Percentiles rank a stretch among this genome's conserved stretches.
phyloP scores from a whole-genome alignment of 2,888 invertebrate species.

The Bellardia bayeri region DNA sequence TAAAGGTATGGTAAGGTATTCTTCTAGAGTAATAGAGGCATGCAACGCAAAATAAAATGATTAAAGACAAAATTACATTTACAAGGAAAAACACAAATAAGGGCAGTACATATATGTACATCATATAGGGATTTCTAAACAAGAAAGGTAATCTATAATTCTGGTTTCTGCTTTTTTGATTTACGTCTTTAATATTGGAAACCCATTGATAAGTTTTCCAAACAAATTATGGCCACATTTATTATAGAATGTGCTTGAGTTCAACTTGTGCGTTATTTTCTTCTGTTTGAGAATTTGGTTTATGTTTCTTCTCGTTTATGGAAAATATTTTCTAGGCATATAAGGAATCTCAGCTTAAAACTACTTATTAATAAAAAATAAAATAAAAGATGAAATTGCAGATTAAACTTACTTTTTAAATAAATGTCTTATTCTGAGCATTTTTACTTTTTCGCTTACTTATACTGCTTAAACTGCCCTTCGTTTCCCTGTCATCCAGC shows the following conservation, averaged over 20 bases:
- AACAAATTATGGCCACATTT: slow-evolving; percentile 61
- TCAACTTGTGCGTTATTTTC: not conserved
- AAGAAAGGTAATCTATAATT: not conserved
- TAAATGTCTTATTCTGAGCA: slow-evolving; percentile 22
- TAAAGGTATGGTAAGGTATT: not conserved
- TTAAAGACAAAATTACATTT: not conserved
- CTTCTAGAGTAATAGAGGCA: slow-evolving; percentile 14
- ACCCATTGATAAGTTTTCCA: slow-evolving; percentile 39
- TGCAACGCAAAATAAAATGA: slow-evolving; percentile 8
- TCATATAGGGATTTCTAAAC: not conserved
- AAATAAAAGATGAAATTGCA: slow-evolving; percentile 2
- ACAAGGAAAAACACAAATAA: slow-evolving; percentile 8
- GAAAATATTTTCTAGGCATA: not conserved
- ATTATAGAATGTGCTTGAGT: not conserved
- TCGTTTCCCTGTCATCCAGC: not conserved
- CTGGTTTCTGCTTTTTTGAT: not conserved
- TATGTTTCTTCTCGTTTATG: not conserved
- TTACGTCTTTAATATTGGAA: not conserved
- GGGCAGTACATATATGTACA: not conserved
- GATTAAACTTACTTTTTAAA: slow-evolving; percentile 2
- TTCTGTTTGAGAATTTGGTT: not conserved
- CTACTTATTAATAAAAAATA: slow-evolving; percentile 2
- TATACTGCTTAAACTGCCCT: not conserved
- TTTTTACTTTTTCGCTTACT: not conserved
- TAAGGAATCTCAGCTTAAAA: slow-evolving; percentile 40